These are phyloP conservation scores for Habrosyne pyritoides DNA, from an alignment of 2,888 invertebrate species.

Conservation along the genomic window DNA sequence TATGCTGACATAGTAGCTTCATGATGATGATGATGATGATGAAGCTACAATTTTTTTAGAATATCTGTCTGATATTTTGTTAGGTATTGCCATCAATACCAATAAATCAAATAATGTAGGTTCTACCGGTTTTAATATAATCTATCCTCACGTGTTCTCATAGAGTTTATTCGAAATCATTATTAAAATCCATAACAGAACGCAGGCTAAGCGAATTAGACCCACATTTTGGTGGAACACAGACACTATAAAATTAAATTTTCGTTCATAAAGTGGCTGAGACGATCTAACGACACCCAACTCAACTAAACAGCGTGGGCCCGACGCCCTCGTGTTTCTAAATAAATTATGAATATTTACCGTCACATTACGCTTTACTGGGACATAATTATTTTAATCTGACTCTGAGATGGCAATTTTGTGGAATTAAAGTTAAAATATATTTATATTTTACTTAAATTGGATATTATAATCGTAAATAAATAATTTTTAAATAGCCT, in stretches of 20 bases:
- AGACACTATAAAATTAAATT: conserved; percentile 70
- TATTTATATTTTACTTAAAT: background rate
- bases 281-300: conserved; percentile 59
- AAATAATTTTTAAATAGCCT: background rate
- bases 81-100: too few relatives aligned
- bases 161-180: conserved; percentile 36
- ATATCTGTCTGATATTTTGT: too few relatives aligned
- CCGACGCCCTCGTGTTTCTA: conserved; percentile 70
- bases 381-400: conserved; percentile 77
- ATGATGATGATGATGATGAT: too few relatives aligned
- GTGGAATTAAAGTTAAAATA: conserved; percentile 65
- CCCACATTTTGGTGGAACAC: conserved; percentile 58
- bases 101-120: background rate
- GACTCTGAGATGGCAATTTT: conserved; percentile 67
- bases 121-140: conserved; percentile 19
- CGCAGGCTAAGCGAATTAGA: conserved; percentile 58
- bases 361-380: conserved; percentile 71
- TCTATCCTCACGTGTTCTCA: conserved; percentile 14
- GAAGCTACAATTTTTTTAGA: too few relatives aligned
- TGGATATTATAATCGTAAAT: too few relatives aligned
- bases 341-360: conserved; percentile 80
- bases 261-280: conserved; percentile 69
- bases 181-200: conserved; percentile 44
- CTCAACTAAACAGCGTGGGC: conserved; percentile 55
- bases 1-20: too few relatives aligned